Evolutionary conservation across 2,113 vertebrate genomes (phyloP).

Genomic region (Marmota flaviventris): DNA sequence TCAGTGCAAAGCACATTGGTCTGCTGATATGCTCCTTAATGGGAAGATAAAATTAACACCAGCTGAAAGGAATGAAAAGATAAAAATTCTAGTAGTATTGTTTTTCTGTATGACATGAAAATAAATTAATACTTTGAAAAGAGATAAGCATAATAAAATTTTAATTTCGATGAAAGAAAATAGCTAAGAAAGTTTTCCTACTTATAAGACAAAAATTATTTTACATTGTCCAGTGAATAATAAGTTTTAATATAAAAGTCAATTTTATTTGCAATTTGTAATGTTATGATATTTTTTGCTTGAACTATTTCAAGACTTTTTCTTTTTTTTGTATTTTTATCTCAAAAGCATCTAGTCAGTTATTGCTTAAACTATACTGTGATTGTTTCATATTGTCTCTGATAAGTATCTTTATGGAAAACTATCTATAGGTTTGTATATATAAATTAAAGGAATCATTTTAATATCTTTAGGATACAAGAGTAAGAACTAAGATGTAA

Average conservation of each 20-base stretch:
- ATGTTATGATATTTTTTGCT: not conserved
- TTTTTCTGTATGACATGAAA: conserved; percentile 73
- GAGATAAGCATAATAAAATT: not conserved
- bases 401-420: not conserved
- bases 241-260: conserved; percentile 34
- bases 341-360: not conserved
- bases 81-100: conserved; percentile 69
- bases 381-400: not conserved
- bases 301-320: not conserved
- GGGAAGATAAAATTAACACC: conserved; percentile 57
- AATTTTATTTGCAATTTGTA: conserved; percentile 11
- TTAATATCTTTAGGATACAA: not conserved
- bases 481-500: not conserved
- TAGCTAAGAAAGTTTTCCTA: not conserved
- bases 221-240: not conserved
- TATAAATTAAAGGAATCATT: not conserved
- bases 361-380: not conserved
- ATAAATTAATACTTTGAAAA: not conserved
- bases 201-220: not conserved
- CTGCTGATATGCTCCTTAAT: not conserved
- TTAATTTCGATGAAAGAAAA: not conserved
- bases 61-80: conserved; percentile 54
- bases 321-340: not conserved
- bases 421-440: not conserved
- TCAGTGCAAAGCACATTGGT: conserved; percentile 52